phyloP scores from a whole-genome alignment of 1,140 invertebrate species.

The Lycorma delicatula region DNA sequence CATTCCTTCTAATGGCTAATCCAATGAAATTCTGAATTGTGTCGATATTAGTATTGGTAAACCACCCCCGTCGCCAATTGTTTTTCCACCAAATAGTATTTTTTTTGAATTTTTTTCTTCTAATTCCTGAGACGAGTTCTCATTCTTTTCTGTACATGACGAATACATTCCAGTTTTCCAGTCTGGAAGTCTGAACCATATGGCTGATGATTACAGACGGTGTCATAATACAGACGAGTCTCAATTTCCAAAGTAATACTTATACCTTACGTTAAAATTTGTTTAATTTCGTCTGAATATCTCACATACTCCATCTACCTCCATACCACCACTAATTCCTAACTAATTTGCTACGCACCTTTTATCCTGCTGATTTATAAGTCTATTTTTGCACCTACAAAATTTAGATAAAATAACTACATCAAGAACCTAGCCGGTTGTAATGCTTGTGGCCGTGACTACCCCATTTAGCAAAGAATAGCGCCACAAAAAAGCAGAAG shows the following conservation, averaged over 20 bases:
- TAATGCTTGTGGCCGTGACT: too few relatives aligned
- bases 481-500: too few relatives aligned
- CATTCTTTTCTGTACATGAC: constrained; percentile 29
- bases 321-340: constrained; percentile 26
- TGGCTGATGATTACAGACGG: too few relatives aligned
- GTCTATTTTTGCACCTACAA: constrained; percentile 16
- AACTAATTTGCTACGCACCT: constrained; percentile 23
- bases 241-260: constrained; percentile 25
- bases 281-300: constrained; percentile 17
- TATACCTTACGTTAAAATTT: constrained; percentile 20
- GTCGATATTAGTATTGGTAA: background rate
- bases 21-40: constrained; percentile 8
- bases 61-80: constrained; percentile 21
- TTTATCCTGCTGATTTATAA: constrained; percentile 7
- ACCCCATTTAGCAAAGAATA: too few relatives aligned
- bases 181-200: constrained; percentile 21
- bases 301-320: constrained; percentile 14
- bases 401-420: constrained; percentile 18
- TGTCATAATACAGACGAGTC: constrained; percentile 23
- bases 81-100: constrained; percentile 15
- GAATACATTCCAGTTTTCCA: constrained; percentile 28
- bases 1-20: constrained; percentile 9
- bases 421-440: constrained; percentile 21
- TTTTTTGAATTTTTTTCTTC: too few relatives aligned
- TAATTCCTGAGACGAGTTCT: constrained; percentile 19